Conservation (phyloP, 2,888 invertebrate species). For the Xestia sexstrigata region DNA sequence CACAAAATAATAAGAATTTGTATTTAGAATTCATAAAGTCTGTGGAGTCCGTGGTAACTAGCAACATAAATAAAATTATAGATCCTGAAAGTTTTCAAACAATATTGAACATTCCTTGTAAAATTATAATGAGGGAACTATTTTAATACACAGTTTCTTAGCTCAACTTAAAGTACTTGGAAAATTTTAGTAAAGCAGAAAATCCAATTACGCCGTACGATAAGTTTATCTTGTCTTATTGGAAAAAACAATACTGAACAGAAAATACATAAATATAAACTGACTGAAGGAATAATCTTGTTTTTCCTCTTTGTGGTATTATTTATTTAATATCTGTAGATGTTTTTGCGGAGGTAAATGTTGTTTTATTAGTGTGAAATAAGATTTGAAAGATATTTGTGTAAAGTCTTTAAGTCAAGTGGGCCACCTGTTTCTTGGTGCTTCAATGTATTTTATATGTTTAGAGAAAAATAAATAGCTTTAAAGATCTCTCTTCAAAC, state of each 20-base stretch:
- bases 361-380: background rate
- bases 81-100: conserved; percentile 1
- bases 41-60: background rate
- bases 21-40: conserved; percentile 14
- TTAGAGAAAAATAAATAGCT: background rate
- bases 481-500: background rate
- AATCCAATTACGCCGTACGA: conserved; percentile 43
- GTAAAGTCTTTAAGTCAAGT: background rate
- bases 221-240: conserved; percentile 37
- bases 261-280: conserved; percentile 18
- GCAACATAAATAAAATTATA: conserved; percentile 17
- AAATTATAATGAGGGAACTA: conserved; percentile 32
- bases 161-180: conserved; percentile 2
- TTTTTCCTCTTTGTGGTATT: conserved; percentile 3
- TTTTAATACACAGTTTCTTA: conserved; percentile 22
- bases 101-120: conserved; percentile 9
- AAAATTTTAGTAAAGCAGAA: conserved; percentile 29
- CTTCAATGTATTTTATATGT: background rate
- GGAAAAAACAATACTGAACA: conserved; percentile 35
- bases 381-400: background rate
- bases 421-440: background rate
- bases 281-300: conserved; percentile 11
- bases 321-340: conserved; percentile 2
- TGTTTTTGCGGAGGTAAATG: background rate
- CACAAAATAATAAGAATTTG: background rate